These are phyloP conservation scores for Mesocentrotus franciscanus DNA, from an alignment of 53 echinoderm and acorn worm species.

Conservation along the genomic window DNA sequence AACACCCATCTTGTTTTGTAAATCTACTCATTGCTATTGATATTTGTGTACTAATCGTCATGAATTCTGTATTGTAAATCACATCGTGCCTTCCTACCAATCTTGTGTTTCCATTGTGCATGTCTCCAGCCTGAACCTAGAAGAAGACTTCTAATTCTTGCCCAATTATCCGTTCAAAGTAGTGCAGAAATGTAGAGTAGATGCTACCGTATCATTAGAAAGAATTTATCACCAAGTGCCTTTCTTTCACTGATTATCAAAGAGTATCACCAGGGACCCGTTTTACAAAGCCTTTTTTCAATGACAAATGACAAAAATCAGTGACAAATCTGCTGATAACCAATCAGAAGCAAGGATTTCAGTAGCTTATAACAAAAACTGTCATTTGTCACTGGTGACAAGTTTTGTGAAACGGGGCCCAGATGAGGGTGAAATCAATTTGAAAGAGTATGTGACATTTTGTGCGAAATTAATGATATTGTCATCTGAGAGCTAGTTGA, in stretches of 20 bases:
- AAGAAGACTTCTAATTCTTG: not conserved
- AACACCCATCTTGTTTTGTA: not conserved
- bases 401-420: too few relatives aligned
- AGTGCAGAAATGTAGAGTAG: slow-evolving; percentile 1
- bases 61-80: not conserved
- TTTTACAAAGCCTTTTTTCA: too few relatives aligned
- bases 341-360: too few relatives aligned
- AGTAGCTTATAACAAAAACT: too few relatives aligned
- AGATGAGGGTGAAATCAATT: not conserved
- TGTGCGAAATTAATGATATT: not conserved
- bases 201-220: not conserved
- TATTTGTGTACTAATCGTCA: slow-evolving; percentile 8
- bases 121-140: not conserved
- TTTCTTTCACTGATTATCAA: slow-evolving; percentile 50
- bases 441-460: not conserved
- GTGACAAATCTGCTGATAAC: too few relatives aligned
- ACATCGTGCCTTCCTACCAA: not conserved
- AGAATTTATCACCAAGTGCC: slow-evolving; percentile 46
- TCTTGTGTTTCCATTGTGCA: not conserved
- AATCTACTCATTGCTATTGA: not conserved
- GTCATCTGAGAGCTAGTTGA: not conserved
- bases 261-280: not conserved
- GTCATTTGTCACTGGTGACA: too few relatives aligned
- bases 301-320: too few relatives aligned
- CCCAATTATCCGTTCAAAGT: not conserved